Conservation (phyloP, 2,888 invertebrate genomes). For the Lasioglossum calceatum region DNA sequence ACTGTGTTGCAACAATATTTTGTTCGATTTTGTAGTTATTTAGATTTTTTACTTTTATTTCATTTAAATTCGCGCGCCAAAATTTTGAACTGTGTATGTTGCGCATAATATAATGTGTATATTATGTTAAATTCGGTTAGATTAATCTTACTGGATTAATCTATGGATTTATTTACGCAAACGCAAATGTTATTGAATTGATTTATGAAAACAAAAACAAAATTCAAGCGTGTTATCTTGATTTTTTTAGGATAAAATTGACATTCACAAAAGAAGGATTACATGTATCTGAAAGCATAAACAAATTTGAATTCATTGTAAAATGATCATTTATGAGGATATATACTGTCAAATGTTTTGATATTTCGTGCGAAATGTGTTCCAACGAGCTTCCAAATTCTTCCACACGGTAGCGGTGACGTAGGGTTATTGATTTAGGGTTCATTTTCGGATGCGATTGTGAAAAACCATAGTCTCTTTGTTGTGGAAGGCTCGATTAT, state of each 20-base stretch:
- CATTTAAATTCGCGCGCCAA: neutral
- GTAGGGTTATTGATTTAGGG: constrained; percentile 54
- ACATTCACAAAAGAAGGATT: neutral
- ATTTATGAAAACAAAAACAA: neutral
- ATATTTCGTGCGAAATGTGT: neutral
- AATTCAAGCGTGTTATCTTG: neutral
- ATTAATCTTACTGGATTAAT: neutral
- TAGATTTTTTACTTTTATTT: neutral
- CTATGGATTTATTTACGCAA: neutral
- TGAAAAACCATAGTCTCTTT: neutral
- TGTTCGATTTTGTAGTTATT: neutral
- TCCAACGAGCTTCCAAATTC: constrained; percentile 31
- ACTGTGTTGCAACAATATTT: neutral
- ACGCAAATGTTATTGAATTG: neutral
- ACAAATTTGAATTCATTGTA: neutral
- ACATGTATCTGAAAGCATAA: neutral
- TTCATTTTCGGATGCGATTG: neutral
- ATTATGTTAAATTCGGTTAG: neutral
- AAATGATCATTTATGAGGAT: neutral
- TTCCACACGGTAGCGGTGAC: constrained; percentile 52
- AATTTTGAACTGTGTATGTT: neutral
- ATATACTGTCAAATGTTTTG: neutral
- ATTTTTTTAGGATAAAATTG: neutral
- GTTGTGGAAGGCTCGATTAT: neutral
- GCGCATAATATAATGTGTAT: neutral